Conservation (phyloP, 2,888 invertebrate genomes). For the Diadegma fenestrale region DNA sequence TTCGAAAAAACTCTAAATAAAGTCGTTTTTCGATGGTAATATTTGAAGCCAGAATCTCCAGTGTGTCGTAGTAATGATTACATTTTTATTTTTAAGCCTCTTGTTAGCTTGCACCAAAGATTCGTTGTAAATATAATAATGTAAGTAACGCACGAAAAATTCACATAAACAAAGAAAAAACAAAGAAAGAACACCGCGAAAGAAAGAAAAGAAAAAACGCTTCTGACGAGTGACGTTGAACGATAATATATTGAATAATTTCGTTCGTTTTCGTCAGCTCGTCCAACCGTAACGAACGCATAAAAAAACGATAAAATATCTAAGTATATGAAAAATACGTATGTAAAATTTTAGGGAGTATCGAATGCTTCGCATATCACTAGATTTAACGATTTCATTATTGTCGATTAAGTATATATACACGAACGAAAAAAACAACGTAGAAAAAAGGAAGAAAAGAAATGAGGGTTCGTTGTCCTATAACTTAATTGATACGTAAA, state of each 20-base stretch:
- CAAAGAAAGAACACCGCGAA: slow-evolving; percentile 31
- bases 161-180: slow-evolving; percentile 11
- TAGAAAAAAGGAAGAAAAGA: background rate
- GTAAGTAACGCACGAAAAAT: slow-evolving; percentile 18
- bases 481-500: slow-evolving; percentile 15
- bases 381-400: slow-evolving; percentile 53
- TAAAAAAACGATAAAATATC: background rate
- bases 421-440: background rate
- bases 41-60: slow-evolving; percentile 15
- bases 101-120: slow-evolving; percentile 70
- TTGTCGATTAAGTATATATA: slow-evolving; percentile 11
- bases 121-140: slow-evolving; percentile 52
- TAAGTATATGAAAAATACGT: background rate
- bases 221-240: slow-evolving; percentile 13
- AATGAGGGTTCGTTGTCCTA: slow-evolving; percentile 30
- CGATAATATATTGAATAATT: background rate
- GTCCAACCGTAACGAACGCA: slow-evolving; percentile 1
- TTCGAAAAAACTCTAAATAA: too few species aligned
- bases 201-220: slow-evolving; percentile 6
- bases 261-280: background rate
- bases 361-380: slow-evolving; percentile 70
- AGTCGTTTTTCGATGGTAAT: too few species aligned
- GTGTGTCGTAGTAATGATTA: slow-evolving; percentile 24
- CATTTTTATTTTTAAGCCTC: slow-evolving; percentile 33
- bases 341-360: slow-evolving; percentile 53